Evolutionary conservation across 2,113 vertebrate genomes (phyloP), one percentile per base, ranked within the genome.

Genomic region (Epinephelus moara): DNA sequence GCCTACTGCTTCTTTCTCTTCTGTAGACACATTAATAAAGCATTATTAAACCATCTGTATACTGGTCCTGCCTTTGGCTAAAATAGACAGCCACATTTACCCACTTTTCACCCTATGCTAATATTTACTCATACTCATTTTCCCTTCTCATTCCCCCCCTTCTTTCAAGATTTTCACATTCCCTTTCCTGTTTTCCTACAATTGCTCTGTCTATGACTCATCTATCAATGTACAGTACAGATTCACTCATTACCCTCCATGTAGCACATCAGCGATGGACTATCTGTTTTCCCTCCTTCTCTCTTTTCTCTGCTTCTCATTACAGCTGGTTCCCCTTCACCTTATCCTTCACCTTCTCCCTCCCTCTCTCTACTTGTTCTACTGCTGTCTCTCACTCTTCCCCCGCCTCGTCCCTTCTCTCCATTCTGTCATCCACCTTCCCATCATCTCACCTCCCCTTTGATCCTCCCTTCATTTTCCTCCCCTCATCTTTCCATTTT

Each of bases 401-500:
- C 15, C 42, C 3, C 3, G 2, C 37, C 13, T 53, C 17, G 72
- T 62, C 61, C 15, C 0, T 30, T 52, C 40, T 68, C 45, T 72
- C 40, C n/a, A 64, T 57, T 45, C 67, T 49, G 21, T 68, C 77
- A 49, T 30, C 68, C 49, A 64, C 25, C 56, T 74, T 45, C 71
- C 57, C 59, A 69, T 78, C 70, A 70, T 84, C 79, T 79, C 59
- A 49, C 49, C 71, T 70, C 57, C 68, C 27, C 55, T 71, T 77
- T 27, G 4, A 70, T 83, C 55, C 50, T 74, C 55, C 57, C 27
- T 68, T 85, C 69, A 59, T 71, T 83, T 82, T 53, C 52, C 70
- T 82, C 27, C 71, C 47, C 57, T 84, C 80, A 10, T 64, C n/a
- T 78, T 74, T 68, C 76, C 56, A 85, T 86, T 82, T 86, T 89